These are phyloP conservation scores for Papilio polytes DNA, from an alignment of 1,140 invertebrate genomes.

Conservation along the genomic window DNA sequence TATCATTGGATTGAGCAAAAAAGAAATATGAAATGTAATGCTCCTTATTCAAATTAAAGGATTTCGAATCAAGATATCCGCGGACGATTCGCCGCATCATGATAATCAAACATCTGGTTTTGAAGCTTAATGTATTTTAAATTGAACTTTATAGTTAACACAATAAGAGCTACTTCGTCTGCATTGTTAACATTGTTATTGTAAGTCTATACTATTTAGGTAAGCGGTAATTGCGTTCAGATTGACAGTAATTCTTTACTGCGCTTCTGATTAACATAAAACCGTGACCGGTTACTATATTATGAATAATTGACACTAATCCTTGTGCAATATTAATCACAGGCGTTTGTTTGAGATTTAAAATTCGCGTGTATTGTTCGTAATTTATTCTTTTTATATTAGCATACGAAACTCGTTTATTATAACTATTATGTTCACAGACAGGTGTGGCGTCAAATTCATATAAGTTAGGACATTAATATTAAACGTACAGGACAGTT, in stretches of 20 bases:
- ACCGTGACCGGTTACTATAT: conserved; percentile 23
- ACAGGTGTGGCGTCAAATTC: background rate
- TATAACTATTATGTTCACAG: background rate
- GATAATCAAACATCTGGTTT: background rate
- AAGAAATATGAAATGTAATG: conserved; percentile 32
- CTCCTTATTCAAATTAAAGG: conserved; percentile 40
- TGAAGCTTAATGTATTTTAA: background rate
- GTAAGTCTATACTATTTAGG: conserved; percentile 26
- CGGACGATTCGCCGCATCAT: conserved; percentile 31
- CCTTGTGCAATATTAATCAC: conserved; percentile 34
- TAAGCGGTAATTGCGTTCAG: conserved; percentile 34
- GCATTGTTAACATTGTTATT: background rate
- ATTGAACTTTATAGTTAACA: background rate
- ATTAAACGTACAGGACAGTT: background rate
- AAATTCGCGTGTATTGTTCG: conserved; percentile 22
- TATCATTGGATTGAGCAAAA: conserved; percentile 29
- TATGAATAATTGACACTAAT: conserved; percentile 37
- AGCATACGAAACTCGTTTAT: conserved; percentile 30
- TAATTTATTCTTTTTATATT: conserved; percentile 31
- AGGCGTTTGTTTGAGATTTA: conserved; percentile 18
- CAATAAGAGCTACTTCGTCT: background rate
- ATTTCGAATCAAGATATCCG: conserved; percentile 40
- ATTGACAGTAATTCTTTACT: conserved; percentile 37
- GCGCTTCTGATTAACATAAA: conserved; percentile 38
- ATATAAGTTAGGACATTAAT: conserved; percentile 9